phyloP scores from a whole-genome alignment of 2,797 vertebrate genomes.

The Acanthurus leucopareius region DNA sequence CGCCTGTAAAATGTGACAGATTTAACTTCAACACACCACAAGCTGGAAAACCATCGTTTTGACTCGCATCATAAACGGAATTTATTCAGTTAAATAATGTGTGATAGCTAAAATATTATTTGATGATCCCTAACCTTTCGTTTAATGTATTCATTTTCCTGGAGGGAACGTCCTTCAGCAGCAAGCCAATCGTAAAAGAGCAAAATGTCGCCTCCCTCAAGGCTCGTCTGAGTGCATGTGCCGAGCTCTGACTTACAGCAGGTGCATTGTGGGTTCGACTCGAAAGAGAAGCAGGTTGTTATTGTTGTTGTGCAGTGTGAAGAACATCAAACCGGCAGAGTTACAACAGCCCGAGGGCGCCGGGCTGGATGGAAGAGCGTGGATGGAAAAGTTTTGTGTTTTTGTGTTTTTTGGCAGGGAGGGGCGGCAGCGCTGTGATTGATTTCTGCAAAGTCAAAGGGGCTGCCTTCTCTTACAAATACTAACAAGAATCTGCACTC shows the following conservation, averaged over 20 bases:
- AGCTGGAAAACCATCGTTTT: conserved; percentile 2
- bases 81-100: neutral
- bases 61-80: neutral
- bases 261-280: conserved; percentile 67
- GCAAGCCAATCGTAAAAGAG: neutral
- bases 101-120: neutral
- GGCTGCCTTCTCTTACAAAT: conserved; percentile 10
- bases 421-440: conserved; percentile 36
- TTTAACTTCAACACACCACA: too few species aligned
- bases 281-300: conserved; percentile 55
- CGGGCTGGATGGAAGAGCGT: conserved; percentile 46
- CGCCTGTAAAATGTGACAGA: too few species aligned
- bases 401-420: conserved; percentile 38
- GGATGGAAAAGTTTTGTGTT: conserved; percentile 60
- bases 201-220: conserved; percentile 40
- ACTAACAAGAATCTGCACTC: conserved; percentile 22
- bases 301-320: conserved; percentile 56
- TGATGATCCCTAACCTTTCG: neutral
- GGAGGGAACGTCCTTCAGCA: neutral
- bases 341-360: conserved; percentile 67
- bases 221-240: conserved; percentile 30
- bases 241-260: conserved; percentile 58
- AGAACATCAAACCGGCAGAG: conserved; percentile 62
- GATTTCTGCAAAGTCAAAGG: conserved; percentile 45
- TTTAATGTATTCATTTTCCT: conserved; percentile 4